A percentile compares a stretch with the other conserved stretches of the same genome.
phyloP scores from a whole-genome alignment of 2,888 invertebrate species.

The Ormyrus thymus region DNA sequence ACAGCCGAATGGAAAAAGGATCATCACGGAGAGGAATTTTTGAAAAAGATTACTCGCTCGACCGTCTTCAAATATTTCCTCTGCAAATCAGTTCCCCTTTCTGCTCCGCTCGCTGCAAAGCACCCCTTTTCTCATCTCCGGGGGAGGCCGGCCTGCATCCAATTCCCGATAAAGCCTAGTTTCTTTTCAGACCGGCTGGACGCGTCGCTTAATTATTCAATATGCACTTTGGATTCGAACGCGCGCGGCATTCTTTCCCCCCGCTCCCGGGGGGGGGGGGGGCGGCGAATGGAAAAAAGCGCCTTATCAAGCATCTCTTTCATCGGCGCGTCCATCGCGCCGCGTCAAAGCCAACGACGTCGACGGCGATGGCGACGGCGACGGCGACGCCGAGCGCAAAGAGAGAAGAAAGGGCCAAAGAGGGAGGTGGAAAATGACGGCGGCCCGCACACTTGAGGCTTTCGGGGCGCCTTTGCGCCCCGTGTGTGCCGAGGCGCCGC shows the following conservation, averaged over 20 bases:
- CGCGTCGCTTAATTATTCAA: slow-evolving; percentile 50
- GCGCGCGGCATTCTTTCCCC: neutral
- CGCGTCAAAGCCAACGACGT: neutral
- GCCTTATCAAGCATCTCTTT: slow-evolving; percentile 50
- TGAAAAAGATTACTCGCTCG: slow-evolving; percentile 10
- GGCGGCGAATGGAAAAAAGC: slow-evolving; percentile 18
- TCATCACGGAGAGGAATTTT: neutral
- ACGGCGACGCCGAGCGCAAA: neutral
- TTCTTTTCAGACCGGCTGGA: neutral
- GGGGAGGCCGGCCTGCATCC: neutral
- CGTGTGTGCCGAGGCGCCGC: slow-evolving; percentile 42
- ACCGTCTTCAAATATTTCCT: slow-evolving; percentile 31
- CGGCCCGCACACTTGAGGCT: neutral
- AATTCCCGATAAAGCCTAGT: slow-evolving; percentile 4
- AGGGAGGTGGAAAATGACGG: slow-evolving; percentile 23
- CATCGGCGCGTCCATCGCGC: neutral
- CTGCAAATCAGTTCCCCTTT: slow-evolving; percentile 17
- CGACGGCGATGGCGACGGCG: neutral
- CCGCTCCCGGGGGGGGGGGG: too few relatives aligned
- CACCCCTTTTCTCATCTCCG: neutral
- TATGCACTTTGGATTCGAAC: slow-evolving; percentile 28
- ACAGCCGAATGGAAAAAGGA: neutral
- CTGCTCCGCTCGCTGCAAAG: neutral
- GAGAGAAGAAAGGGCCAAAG: slow-evolving; percentile 14
- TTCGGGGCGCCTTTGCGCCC: slow-evolving; percentile 21